A percentile compares a stretch with the other conserved stretches of the same genome.
Conservation (phyloP, 1,140 invertebrate species). For the Drosophila paulistorum region DNA sequence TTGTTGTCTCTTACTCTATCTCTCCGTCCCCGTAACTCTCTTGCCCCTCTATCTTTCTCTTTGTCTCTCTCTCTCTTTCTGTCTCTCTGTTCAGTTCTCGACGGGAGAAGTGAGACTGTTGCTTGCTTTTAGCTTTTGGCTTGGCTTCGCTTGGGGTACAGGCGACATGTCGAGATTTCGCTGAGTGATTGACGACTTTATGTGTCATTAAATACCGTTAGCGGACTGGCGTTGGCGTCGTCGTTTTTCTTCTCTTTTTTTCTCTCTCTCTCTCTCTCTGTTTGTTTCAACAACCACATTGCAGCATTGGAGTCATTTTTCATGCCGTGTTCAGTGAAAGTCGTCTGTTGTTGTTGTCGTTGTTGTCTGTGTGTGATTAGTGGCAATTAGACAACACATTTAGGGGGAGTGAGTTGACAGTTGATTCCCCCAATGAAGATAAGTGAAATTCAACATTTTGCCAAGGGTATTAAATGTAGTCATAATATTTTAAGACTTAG, state of each 20-base stretch:
- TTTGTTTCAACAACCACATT: conserved; percentile 12
- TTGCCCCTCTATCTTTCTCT: conserved; percentile 19
- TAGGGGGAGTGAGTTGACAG: conserved; percentile 2
- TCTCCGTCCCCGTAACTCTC: conserved; percentile 6
- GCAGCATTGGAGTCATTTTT: conserved; percentile 51
- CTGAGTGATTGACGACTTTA: conserved; percentile 79
- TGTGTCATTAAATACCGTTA: conserved; percentile 81
- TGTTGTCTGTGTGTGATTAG: conserved; percentile 49
- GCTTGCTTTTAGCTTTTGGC: conserved; percentile 22
- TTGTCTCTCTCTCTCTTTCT: conserved; percentile 39
- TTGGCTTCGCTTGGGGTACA: conserved; percentile 21
- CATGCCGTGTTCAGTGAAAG: conserved; percentile 45
- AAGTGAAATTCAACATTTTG: neutral
- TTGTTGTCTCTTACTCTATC: conserved; percentile 25
- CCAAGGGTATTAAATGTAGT: neutral
- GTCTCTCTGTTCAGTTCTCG: conserved; percentile 13
- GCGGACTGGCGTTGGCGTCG: conserved; percentile 42
- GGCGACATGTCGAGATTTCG: conserved; percentile 77
- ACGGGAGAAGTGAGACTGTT: conserved; percentile 12
- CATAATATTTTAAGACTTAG: neutral
- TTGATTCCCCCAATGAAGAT: conserved; percentile 3
- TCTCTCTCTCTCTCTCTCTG: neutral
- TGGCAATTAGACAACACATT: conserved; percentile 54
- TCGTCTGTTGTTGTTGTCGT: conserved; percentile 21
- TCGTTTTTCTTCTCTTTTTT: neutral